Evolutionary conservation across 2,113 vertebrate genomes (phyloP).

Genomic region (Pseudopipra pipra): DNA sequence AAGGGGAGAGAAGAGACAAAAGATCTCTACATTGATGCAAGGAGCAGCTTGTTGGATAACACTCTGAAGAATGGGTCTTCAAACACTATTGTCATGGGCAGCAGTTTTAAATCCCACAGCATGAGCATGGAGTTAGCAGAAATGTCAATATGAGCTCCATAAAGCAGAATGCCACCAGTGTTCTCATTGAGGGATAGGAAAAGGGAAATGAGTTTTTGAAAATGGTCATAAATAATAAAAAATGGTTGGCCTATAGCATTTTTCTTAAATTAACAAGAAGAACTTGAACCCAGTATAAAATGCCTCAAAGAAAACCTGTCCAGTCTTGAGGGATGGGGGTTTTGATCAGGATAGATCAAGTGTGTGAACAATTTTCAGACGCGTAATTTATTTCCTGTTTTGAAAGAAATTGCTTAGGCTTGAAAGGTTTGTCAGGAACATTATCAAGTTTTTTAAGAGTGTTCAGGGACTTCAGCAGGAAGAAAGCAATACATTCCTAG

Average conservation of each 20-base stretch:
- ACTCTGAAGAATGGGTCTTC: background rate
- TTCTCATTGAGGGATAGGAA: background rate
- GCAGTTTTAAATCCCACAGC: background rate
- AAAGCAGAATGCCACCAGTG: slow-evolving; percentile 30
- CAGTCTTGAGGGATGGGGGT: background rate
- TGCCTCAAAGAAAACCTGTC: slow-evolving; percentile 19
- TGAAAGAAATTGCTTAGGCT: slow-evolving; percentile 61
- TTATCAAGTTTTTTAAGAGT: slow-evolving; percentile 50
- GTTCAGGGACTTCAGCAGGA: slow-evolving; percentile 48
- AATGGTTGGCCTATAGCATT: slow-evolving; percentile 39
- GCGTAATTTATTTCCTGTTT: slow-evolving; percentile 36
- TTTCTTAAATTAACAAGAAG: slow-evolving; percentile 55
- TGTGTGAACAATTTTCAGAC: slow-evolving; percentile 31
- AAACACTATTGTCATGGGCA: background rate
- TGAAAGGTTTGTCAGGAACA: slow-evolving; percentile 60
- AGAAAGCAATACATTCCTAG: slow-evolving; percentile 39
- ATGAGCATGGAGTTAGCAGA: background rate
- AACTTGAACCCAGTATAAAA: background rate
- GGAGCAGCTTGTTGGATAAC: background rate
- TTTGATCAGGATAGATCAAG: slow-evolving; percentile 40
- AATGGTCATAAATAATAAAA: slow-evolving; percentile 65
- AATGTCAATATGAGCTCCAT: slow-evolving; percentile 15
- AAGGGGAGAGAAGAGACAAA: background rate
- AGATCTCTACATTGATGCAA: background rate
- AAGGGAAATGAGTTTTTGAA: slow-evolving; percentile 47